Conservation (phyloP, 2,888 invertebrate genomes). For the Galerucella nymphaeae region DNA sequence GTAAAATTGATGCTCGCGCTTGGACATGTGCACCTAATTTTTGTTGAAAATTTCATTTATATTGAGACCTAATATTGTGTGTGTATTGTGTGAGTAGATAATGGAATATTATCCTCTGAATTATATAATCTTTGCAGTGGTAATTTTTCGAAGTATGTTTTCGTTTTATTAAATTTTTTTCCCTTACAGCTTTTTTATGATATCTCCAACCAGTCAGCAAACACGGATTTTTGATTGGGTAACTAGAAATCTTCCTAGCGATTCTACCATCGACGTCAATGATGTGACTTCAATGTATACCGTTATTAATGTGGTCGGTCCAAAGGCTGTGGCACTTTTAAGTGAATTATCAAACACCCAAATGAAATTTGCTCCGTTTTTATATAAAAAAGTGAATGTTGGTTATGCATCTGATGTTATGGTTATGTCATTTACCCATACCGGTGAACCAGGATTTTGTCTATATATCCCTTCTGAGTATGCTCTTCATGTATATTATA, state of each 20-base stretch:
- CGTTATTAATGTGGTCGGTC: conserved; percentile 77
- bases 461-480: conserved; percentile 79
- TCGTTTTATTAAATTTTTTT: conserved; percentile 18
- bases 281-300: conserved; percentile 81
- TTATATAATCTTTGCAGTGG: no score
- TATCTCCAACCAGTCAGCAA: conserved; percentile 83
- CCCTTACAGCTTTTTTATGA: conserved; percentile 74
- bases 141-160: background rate
- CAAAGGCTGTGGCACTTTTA: conserved; percentile 73
- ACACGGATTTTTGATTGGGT: conserved; percentile 79
- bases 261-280: conserved; percentile 70
- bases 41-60: no score
- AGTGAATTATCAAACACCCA: conserved; percentile 74
- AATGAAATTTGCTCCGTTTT: conserved; percentile 72
- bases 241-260: conserved; percentile 71
- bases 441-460: conserved; percentile 78
- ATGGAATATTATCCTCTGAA: no score
- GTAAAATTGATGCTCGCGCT: no score
- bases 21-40: no score
- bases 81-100: no score
- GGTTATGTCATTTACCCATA: conserved; percentile 78
- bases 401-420: conserved; percentile 77
- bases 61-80: no score
- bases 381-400: conserved; percentile 75
- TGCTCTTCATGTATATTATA: conserved; percentile 79